phyloP scores from a whole-genome alignment of 2,888 invertebrate genomes.

The Epinotia bilunana region DNA sequence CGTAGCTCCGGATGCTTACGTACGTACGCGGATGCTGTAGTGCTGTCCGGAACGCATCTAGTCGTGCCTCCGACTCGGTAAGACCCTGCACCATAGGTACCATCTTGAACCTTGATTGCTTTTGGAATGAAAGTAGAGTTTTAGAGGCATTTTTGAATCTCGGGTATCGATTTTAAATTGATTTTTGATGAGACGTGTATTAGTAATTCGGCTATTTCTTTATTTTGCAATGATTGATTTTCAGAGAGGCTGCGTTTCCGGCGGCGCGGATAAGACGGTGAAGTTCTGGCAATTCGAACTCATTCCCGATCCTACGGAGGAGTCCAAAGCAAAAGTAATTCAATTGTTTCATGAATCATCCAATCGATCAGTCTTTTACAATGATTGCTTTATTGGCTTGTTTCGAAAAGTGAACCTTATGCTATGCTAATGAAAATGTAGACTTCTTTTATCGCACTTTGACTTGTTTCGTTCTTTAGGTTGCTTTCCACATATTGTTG shows the following conservation, averaged over 20 bases:
- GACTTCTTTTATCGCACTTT: background rate
- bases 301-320: constrained; percentile 86
- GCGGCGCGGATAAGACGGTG: constrained; percentile 94
- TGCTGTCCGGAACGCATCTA: too few relatives aligned
- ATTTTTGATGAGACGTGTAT: background rate
- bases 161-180: background rate
- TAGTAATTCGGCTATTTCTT: background rate
- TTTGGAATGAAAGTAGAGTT: too few relatives aligned
- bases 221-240: constrained; percentile 51
- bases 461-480: background rate
- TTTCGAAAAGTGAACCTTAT: background rate
- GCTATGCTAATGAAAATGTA: background rate
- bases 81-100: too few relatives aligned
- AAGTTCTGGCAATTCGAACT: constrained; percentile 98
- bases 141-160: background rate
- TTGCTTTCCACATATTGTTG: background rate
- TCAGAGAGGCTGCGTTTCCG: constrained; percentile 91
- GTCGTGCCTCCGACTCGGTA: too few relatives aligned
- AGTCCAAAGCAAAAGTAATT: constrained; percentile 84
- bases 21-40: too few relatives aligned
- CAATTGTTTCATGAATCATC: background rate
- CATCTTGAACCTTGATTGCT: too few relatives aligned
- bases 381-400: background rate
- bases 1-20: too few relatives aligned
- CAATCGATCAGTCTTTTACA: background rate